These are phyloP conservation scores for Pyrrhosoma nymphula DNA, from an alignment of 2,888 invertebrate species.

Conservation along the genomic window DNA sequence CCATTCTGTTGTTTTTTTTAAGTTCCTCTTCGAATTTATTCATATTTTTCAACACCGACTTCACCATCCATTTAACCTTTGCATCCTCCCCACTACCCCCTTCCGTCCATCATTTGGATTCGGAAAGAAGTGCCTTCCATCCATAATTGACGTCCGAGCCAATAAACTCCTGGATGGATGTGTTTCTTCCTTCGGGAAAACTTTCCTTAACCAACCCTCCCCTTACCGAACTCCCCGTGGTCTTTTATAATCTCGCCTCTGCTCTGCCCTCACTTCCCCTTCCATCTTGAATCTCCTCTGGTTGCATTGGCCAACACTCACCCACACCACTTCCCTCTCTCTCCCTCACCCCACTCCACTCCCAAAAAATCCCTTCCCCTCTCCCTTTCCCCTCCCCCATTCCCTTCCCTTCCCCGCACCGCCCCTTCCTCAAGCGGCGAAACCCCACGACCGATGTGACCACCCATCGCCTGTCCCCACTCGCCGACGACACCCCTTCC, in stretches of 20 bases:
- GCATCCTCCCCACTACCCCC: neutral
- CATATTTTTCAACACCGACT: neutral
- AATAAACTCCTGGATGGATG: neutral
- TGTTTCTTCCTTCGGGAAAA: neutral
- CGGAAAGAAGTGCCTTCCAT: neutral
- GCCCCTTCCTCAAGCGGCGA: neutral
- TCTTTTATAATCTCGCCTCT: neutral
- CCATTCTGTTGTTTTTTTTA: neutral
- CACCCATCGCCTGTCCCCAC: slow-evolving; percentile 45
- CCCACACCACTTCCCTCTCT: neutral
- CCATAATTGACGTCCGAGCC: slow-evolving; percentile 35
- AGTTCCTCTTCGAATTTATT: neutral
- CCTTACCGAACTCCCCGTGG: neutral
- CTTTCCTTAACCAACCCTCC: neutral
- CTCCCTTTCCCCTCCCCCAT: neutral
- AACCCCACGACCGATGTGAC: slow-evolving; percentile 46
- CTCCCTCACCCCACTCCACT: neutral
- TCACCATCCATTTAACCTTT: neutral
- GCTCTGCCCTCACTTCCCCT: neutral
- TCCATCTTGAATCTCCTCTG: neutral
- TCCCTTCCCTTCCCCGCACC: neutral
- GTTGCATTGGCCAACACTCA: neutral
- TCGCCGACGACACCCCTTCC: neutral
- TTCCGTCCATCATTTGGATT: neutral
- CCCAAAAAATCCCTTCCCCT: neutral